phyloP scores from a whole-genome alignment of 2,797 vertebrate species.

The Squalus acanthias region DNA sequence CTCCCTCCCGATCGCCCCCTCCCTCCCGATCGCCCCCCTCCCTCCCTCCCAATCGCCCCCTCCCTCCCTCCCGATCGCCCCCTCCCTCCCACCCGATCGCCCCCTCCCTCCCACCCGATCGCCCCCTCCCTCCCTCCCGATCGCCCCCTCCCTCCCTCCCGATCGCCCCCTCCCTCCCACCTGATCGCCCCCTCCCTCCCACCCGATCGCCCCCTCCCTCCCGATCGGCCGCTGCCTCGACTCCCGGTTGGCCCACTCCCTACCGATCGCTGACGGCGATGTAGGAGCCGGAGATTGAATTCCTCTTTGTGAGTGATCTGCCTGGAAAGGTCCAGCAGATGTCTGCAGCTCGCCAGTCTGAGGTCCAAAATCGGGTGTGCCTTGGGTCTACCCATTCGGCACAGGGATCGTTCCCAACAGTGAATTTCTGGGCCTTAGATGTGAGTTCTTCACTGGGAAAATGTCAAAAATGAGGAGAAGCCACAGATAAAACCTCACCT shows the following conservation, averaged over 20 bases:
- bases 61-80: not conserved
- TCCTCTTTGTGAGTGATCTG: not conserved
- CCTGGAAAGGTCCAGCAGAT: not conserved
- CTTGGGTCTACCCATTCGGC: not conserved
- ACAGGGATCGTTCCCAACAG: not conserved
- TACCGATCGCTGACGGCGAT: not conserved
- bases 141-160: no score
- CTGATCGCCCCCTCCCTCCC: no score
- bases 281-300: not conserved
- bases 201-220: not conserved
- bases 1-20: not conserved
- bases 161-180: not conserved
- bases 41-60: not conserved
- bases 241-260: not conserved
- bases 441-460: slow-evolving; percentile 36
- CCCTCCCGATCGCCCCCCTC: not conserved
- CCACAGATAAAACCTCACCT: slow-evolving; percentile 56
- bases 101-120: no score
- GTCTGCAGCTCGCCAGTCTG: not conserved
- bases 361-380: not conserved
- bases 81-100: not conserved
- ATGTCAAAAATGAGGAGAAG: fast-evolving
- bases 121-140: not conserved
- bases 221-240: no score
- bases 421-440: not conserved